Evolutionary conservation across 2,113 vertebrate species (phyloP), one percentile per base, ranked within the genome.

Genomic region (Aplodontia rufa): DNA sequence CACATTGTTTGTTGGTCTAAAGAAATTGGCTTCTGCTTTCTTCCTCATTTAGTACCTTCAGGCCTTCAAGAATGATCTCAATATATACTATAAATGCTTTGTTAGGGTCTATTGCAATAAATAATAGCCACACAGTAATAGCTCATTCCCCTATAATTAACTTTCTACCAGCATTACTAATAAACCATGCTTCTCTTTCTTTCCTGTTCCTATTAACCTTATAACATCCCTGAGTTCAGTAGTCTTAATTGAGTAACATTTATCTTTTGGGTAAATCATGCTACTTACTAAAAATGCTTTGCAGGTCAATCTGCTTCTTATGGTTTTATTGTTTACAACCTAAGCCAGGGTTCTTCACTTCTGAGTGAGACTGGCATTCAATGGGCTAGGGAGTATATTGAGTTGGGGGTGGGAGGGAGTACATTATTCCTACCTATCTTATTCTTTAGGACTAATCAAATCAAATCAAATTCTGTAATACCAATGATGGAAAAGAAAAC

Each of bases 161-260:
- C 76, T 64, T 90, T 72, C 85, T 76, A 74, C 22, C 14, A 92
- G 58, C 22, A 90, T 92, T 64, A 72, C 75, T 95, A 91, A 60
- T 87, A 80, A 93, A 60, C 76, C 10, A 47, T 64, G 60, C 35
- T 76, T 87, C 32, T 85, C 32, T 71, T 91, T 91, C 92, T 87
- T 95, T 71, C 66, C 62, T 93, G 30, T 19, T 79, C 40, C 55
- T 88, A 28, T 92, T 90, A 86, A 74, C 88, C 76, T 92, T 92
- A 4, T 71, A 72, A 88, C 42, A 93, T 58, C 32, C 37, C 24
- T 26, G 20, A 47, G 58, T 58, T 71, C 95, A 87, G 20, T 64
- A 87, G 55, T 90, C 66, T 76, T 51, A 92, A 80, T 35, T 94
- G 95, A 96, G 91, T 85, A 95, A 69, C 69, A 92, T 81, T 90